Evolutionary conservation across 1,140 invertebrate genomes (phyloP).

Genomic region (Drosophila nasuta): DNA sequence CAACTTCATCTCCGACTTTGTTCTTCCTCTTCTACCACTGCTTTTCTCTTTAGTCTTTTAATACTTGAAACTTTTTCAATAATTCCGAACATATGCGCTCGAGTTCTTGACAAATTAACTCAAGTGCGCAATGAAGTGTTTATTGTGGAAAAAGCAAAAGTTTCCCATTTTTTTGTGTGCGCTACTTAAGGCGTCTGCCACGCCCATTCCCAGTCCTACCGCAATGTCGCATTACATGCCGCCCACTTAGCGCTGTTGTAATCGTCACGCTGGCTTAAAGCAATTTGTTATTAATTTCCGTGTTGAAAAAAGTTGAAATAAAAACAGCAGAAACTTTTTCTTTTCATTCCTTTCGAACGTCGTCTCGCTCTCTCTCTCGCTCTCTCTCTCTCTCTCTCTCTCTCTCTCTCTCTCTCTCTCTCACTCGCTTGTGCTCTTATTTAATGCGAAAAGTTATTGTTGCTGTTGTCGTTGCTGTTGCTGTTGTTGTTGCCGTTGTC

Average conservation of each 20-base stretch:
- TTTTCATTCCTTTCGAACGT: conserved; percentile 31
- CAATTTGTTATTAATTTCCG: conserved; percentile 83
- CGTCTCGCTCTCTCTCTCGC: conserved; percentile 24
- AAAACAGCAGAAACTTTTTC: conserved; percentile 54
- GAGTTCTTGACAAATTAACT: conserved; percentile 79
- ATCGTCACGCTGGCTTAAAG: conserved; percentile 77
- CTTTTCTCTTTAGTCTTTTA: conserved; percentile 17
- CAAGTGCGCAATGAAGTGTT: conserved; percentile 80
- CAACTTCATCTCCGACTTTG: neutral
- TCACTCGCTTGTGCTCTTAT: conserved; percentile 58
- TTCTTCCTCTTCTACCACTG: neutral
- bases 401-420: conserved; percentile 35
- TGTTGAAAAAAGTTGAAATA: conserved; percentile 71
- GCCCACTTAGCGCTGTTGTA: conserved; percentile 43
- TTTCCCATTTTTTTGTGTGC: conserved; percentile 37
- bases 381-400: conserved; percentile 19
- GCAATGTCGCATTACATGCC: conserved; percentile 11
- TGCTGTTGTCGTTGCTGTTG: conserved; percentile 46
- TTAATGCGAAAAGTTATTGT: conserved; percentile 80
- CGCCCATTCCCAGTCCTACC: neutral
- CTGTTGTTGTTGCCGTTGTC: conserved; percentile 46
- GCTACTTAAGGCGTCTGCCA: conserved; percentile 32
- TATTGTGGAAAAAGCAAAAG: conserved; percentile 65
- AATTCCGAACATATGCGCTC: conserved; percentile 65
- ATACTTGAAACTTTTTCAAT: conserved; percentile 77